These are phyloP conservation scores for Urocynchramus pylzowi DNA, from an alignment of 2,113 vertebrate genomes.

Conservation along the genomic window DNA sequence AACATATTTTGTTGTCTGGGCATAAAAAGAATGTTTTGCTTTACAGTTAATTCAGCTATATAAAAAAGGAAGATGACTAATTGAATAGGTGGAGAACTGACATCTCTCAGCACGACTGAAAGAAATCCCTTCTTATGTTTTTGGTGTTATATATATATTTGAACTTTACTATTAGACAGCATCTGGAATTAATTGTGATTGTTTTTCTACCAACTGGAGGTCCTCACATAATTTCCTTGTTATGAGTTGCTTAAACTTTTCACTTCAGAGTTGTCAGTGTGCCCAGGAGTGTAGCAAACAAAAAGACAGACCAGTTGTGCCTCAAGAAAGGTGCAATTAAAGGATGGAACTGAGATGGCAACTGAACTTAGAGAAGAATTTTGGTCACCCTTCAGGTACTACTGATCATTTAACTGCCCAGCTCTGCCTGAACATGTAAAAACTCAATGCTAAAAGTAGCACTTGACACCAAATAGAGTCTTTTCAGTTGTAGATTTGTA, in stretches of 20 bases:
- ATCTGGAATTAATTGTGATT: constrained; percentile 2
- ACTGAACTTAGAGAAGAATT: neutral
- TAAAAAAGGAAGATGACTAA: neutral
- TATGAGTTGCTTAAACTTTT: neutral
- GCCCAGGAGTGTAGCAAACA: neutral
- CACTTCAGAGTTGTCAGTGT: neutral
- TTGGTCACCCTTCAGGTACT: neutral
- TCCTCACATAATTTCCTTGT: neutral
- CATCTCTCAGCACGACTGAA: neutral
- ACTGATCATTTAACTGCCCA: neutral
- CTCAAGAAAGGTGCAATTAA: neutral
- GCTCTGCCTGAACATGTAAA: neutral
- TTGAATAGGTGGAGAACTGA: neutral
- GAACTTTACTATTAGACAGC: neutral
- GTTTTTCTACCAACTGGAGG: neutral
- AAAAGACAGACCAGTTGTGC: neutral
- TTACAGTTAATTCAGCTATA: neutral
- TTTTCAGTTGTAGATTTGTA: neutral
- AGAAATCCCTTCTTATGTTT: neutral
- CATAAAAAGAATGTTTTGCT: neutral
- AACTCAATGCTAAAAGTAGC: neutral
- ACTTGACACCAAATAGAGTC: neutral
- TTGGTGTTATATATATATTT: neutral
- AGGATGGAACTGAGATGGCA: neutral
- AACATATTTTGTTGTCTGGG: neutral